phyloP scores from a whole-genome alignment of 2,113 vertebrate genomes.

The Gasterosteus aculeatus region DNA sequence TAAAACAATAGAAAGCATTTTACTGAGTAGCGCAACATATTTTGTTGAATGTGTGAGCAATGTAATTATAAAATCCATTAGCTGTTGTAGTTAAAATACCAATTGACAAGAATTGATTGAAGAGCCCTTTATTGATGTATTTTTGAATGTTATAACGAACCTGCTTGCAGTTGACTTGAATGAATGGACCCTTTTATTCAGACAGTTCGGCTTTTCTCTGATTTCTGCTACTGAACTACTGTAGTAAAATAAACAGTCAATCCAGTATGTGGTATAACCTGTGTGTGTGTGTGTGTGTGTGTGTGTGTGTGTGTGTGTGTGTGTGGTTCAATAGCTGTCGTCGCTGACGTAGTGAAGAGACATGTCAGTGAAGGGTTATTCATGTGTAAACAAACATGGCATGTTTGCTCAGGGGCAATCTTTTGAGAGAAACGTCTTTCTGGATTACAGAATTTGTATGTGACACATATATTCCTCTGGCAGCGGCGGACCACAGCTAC shows the following conservation, averaged over 20 bases:
- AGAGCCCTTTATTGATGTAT: neutral
- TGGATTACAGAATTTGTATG: slow-evolving; percentile 48
- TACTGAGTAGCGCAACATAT: neutral
- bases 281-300: slow-evolving; percentile 6
- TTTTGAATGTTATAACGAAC: neutral
- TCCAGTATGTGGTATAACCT: slow-evolving; percentile 20
- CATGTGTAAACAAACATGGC: slow-evolving; percentile 71
- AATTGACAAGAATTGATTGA: neutral
- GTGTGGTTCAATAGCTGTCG: slow-evolving; percentile 44
- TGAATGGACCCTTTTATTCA: neutral
- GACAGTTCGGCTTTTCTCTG: neutral
- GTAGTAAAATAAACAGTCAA: slow-evolving; percentile 7
- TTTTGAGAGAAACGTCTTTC: slow-evolving; percentile 67
- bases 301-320: slow-evolving; percentile 22
- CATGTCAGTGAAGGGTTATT: slow-evolving; percentile 67
- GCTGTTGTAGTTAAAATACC: neutral
- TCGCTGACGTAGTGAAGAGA: slow-evolving; percentile 30
- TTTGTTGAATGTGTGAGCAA: neutral
- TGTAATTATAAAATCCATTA: neutral
- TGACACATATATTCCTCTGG: slow-evolving; percentile 60
- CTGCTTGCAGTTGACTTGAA: neutral
- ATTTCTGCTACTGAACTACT: neutral
- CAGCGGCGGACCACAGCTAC: slow-evolving; percentile 41
- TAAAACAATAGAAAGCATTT: slow-evolving; percentile 14
- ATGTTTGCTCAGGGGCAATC: slow-evolving; percentile 64